Conservation (phyloP, 2,888 invertebrate species). For the Capitulum mitella region DNA sequence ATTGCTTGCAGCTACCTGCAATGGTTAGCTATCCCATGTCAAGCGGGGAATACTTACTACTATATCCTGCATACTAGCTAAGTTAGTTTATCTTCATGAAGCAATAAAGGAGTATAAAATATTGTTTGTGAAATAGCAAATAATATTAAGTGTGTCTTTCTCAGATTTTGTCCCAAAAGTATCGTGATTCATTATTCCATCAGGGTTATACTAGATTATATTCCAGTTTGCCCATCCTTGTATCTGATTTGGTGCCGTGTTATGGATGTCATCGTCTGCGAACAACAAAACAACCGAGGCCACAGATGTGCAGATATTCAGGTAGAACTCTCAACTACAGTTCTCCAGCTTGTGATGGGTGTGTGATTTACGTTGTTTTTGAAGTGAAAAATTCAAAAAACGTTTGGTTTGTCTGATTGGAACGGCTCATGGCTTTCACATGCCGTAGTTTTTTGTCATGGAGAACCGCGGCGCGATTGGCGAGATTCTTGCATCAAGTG, state of each 20-base stretch:
- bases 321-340: neutral
- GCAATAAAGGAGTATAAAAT: no score
- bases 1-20: no score
- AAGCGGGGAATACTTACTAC: no score
- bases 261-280: constrained; percentile 1
- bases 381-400: neutral
- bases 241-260: neutral
- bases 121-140: no score
- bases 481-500: no score
- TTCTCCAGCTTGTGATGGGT: no score
- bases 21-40: no score
- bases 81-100: no score
- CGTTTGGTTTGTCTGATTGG: neutral
- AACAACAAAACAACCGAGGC: neutral
- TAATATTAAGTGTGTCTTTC: no score
- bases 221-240: neutral
- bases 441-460: neutral
- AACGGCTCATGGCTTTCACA: neutral
- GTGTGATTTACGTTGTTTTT: neutral
- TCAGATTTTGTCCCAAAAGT: no score
- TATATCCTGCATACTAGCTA: no score
- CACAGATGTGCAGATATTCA: neutral
- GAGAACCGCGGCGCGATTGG: neutral
- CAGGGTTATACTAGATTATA: neutral
- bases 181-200: no score